Evolutionary conservation across 2,888 invertebrate genomes (phyloP), one percentile per base, ranked within the genome.

Genomic region (Andricus quercusramuli): DNA sequence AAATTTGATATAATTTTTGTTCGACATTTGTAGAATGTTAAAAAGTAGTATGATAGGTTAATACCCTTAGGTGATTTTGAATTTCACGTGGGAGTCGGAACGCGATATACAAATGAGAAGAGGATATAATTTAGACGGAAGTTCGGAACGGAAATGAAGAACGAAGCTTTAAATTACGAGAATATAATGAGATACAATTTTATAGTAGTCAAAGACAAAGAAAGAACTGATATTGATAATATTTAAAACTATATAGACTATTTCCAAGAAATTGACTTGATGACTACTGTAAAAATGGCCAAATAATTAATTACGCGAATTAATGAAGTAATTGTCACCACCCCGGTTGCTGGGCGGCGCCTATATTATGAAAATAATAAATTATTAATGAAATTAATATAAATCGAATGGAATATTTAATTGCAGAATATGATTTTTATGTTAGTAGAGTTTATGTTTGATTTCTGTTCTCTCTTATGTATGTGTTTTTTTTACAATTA

Each of bases 151-250:
- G 87, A 89, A 90, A 88, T 86, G 89, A 89, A 89, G 91, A 90
- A 90, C 86, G 91, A 92, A 92, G 92, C 92, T 92, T 92, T 92
- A 92, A 92, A 91, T 90, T 89, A 90, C 85, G 89, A 88, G 87
- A 91, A 88, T 90, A 90, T 87, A 88, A 90, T 87, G 85, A 89
- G 85, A 88, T 87, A 92, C 91, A 90, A 90, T 91, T 93, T 93
- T 92, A 92, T 92, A 90, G 92, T 92, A 92, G 91, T 92, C 90
- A 90, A 89, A 90, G 88, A 86, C 74, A 74, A 91, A 89, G 92
- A 93, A 93, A 93, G 94, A 94, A 93, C 94, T 94, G 94, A 94
- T 94, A 93, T 94, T 94, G 94, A 94, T 94, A 93, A 93, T 92
- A 91, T 90, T 91, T 91, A 92, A 89, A 89, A 86, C 81, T 86